phyloP scores from a whole-genome alignment of 2,888 invertebrate species.

The Melangyna quadrimaculata region DNA sequence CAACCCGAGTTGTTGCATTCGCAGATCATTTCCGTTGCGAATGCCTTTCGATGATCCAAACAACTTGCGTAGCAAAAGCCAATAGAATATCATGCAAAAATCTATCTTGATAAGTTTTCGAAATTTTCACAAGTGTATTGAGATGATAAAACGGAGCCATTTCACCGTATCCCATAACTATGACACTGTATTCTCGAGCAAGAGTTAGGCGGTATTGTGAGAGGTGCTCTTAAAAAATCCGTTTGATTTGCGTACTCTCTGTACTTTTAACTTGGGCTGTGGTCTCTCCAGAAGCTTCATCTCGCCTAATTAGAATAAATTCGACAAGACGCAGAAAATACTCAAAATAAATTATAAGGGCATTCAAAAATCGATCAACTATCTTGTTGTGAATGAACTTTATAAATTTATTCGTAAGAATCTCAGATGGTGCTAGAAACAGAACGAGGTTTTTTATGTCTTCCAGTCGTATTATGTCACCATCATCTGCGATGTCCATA shows the following conservation, averaged over 20 bases:
- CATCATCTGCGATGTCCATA: constrained; percentile 73
- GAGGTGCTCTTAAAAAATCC: constrained; percentile 76
- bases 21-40: constrained; percentile 77
- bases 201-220: constrained; percentile 78
- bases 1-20: constrained; percentile 77
- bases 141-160: constrained; percentile 77
- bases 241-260: constrained; percentile 76
- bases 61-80: constrained; percentile 76
- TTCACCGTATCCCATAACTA: constrained; percentile 76
- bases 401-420: constrained; percentile 75
- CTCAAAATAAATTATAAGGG: constrained; percentile 79
- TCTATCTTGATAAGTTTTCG: constrained; percentile 75
- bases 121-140: constrained; percentile 75
- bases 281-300: constrained; percentile 75
- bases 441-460: constrained; percentile 79
- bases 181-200: constrained; percentile 78
- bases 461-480: constrained; percentile 76
- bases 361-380: constrained; percentile 76
- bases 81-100: constrained; percentile 77
- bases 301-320: constrained; percentile 77
- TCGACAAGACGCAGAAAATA: constrained; percentile 79
- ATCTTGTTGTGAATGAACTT: constrained; percentile 77
- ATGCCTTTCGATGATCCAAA: constrained; percentile 79
- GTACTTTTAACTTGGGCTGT: constrained; percentile 76
- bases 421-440: constrained; percentile 76